Evolutionary conservation across 1,140 invertebrate genomes (phyloP).

Genomic region (Melipona quadrifasciata): DNA sequence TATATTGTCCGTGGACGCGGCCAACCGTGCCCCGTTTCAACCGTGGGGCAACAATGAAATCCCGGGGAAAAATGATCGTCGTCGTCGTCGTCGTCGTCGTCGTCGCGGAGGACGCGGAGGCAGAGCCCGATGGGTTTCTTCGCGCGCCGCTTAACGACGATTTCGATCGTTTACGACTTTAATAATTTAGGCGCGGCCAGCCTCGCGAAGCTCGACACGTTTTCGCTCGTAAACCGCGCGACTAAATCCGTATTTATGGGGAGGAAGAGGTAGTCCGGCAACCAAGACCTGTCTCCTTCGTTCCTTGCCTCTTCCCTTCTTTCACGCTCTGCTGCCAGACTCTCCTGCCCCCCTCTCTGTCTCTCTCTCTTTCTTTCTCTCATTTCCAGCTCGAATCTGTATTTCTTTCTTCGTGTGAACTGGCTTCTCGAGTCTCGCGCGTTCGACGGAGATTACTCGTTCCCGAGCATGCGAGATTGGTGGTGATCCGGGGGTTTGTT

Average conservation of each 20-base stretch:
- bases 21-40: conserved; percentile 14
- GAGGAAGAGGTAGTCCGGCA: conserved; percentile 75
- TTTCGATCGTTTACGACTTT: conserved; percentile 82
- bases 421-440: not conserved
- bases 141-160: conserved; percentile 79
- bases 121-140: conserved; percentile 67
- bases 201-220: conserved; percentile 80
- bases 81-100: conserved; percentile 59
- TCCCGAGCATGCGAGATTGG: too few relatives aligned
- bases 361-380: not conserved
- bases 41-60: conserved; percentile 69
- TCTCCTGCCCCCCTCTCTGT: not conserved
- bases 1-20: conserved; percentile 50
- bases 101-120: conserved; percentile 47
- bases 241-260: conserved; percentile 81
- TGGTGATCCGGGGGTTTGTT: too few relatives aligned
- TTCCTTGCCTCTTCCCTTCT: conserved; percentile 21
- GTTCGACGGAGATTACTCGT: too few relatives aligned
- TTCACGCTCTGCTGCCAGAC: not conserved
- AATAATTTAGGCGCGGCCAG: conserved; percentile 81
- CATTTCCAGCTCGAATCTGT: conserved; percentile 47
- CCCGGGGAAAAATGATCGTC: conserved; percentile 69
- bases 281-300: conserved; percentile 53
- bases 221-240: conserved; percentile 80
- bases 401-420: conserved; percentile 11